A percentile compares a stretch with the other conserved stretches of the same genome.
These are phyloP conservation scores for Vidua macroura DNA, from an alignment of 2,113 vertebrate species.

Conservation along the genomic window DNA sequence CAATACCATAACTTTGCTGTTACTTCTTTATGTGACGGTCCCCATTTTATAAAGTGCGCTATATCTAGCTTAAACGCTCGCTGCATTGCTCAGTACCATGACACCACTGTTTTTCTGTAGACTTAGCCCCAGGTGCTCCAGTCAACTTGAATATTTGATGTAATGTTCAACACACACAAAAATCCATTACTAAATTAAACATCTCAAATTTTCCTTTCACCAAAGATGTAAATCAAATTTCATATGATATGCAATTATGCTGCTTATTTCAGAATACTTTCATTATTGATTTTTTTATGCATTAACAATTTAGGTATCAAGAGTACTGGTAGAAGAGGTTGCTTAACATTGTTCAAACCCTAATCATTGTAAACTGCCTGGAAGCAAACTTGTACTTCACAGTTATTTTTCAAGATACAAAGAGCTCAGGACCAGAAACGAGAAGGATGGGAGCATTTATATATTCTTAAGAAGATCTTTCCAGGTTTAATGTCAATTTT, in stretches of 20 bases:
- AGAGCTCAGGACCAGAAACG: neutral
- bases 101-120: neutral
- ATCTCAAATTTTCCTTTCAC: neutral
- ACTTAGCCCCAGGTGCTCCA: neutral
- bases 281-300: neutral
- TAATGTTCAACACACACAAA: neutral
- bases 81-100: neutral
- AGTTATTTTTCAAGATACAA: neutral
- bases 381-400: neutral
- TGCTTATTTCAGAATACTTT: neutral
- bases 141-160: constrained; percentile 1
- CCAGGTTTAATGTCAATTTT: neutral
- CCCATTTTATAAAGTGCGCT: neutral
- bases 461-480: neutral
- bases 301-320: neutral
- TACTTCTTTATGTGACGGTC: neutral
- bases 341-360: neutral
- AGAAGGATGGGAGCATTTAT: neutral
- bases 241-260: neutral
- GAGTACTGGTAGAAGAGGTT: neutral
- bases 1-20: neutral
- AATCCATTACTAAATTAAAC: constrained; percentile 12
- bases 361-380: neutral
- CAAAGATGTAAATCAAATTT: constrained; percentile 27
- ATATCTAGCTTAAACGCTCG: neutral